Conservation (phyloP, 2,888 invertebrate species). For the Trachelus tabidus region DNA sequence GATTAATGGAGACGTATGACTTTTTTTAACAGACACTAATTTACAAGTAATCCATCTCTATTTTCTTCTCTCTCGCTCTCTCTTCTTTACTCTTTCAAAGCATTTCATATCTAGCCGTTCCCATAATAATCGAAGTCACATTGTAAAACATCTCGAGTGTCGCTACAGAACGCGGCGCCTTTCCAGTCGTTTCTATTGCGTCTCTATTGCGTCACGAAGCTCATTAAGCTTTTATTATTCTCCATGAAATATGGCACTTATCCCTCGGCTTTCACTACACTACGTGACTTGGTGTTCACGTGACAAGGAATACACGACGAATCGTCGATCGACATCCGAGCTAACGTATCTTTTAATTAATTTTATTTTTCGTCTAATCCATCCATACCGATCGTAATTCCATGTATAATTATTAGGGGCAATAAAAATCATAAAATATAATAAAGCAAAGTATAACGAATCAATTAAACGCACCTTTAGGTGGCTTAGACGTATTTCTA, state of each 20-base stretch:
- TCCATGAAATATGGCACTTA: constrained; percentile 44
- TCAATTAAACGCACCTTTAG: not conserved
- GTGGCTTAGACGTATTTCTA: not conserved
- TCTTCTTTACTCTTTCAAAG: not conserved
- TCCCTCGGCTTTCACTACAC: constrained; percentile 44
- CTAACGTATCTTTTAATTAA: constrained; percentile 22
- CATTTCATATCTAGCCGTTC: not conserved
- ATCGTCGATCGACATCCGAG: constrained; percentile 39
- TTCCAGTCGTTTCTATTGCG: constrained; percentile 27
- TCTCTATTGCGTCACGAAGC: constrained; percentile 44
- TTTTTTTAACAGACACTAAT: constrained; percentile 3
- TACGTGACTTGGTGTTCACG: constrained; percentile 32
- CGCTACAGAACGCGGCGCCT: constrained; percentile 2
- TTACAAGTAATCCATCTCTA: not conserved
- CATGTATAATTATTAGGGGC: not conserved
- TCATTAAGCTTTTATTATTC: constrained; percentile 50
- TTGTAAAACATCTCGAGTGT: not conserved
- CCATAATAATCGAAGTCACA: not conserved
- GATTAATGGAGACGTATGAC: not conserved
- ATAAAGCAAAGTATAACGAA: not conserved
- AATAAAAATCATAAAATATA: not conserved
- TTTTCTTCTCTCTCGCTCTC: not conserved
- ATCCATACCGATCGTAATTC: not conserved
- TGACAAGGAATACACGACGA: constrained; percentile 27
- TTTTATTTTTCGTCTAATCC: not conserved